Percentiles rank a stretch among this genome's conserved stretches.
Conservation (phyloP, 2,113 vertebrate species). For the Paratilapia polleni region DNA sequence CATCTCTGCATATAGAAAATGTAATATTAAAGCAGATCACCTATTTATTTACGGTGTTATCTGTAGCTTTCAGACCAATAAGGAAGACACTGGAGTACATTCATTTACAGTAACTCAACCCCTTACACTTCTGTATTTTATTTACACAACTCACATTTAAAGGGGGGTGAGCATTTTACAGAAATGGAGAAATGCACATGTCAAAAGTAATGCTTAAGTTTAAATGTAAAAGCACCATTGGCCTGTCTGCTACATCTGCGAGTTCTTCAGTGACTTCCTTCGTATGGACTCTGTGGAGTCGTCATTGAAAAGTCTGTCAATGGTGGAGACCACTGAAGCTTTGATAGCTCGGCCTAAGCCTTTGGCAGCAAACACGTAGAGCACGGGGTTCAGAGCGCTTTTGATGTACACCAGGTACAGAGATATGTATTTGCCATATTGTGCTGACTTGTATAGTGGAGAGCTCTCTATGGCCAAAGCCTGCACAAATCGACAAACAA, state of each 20-base stretch:
- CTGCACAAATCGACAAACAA: constrained; percentile 76
- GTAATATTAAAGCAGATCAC: neutral
- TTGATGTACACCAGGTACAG: constrained; percentile 82
- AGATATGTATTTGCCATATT: constrained; percentile 24
- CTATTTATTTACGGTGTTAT: neutral
- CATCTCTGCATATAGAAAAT: neutral
- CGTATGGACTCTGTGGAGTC: constrained; percentile 75
- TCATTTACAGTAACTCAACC: neutral
- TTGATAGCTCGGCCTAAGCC: constrained; percentile 74
- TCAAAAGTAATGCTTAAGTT: neutral
- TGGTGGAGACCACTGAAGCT: constrained; percentile 75
- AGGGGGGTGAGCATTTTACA: neutral
- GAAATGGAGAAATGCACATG: neutral
- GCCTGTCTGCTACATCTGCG: constrained; percentile 60
- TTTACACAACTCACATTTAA: constrained; percentile 11
- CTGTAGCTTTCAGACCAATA: neutral
- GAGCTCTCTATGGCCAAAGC: neutral
- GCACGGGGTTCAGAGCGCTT: constrained; percentile 79
- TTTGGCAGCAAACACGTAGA: constrained; percentile 81
- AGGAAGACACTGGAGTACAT: neutral
- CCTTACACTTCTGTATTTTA: neutral
- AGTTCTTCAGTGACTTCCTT: constrained; percentile 76
- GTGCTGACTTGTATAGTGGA: accelerated
- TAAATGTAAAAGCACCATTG: neutral
- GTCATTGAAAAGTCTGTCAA: constrained; percentile 79